phyloP scores from a whole-genome alignment of 1,140 invertebrate species.

The Hesperophylax magnus region DNA sequence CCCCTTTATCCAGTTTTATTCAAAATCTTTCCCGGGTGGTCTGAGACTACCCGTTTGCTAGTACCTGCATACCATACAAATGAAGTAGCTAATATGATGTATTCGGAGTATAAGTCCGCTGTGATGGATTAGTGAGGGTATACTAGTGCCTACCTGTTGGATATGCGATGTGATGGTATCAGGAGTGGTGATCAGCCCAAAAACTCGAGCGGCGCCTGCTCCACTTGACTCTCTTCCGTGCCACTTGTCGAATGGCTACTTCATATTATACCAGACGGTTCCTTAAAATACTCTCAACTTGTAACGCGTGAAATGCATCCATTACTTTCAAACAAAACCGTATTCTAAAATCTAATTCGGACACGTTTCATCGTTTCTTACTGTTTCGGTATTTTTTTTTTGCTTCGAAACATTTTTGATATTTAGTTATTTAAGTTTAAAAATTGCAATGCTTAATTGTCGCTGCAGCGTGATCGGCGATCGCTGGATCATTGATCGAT shows the following conservation, averaged over 20 bases:
- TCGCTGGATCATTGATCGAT: slow-evolving; percentile 49
- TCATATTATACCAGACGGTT: slow-evolving; percentile 38
- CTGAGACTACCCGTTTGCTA: not conserved
- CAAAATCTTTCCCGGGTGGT: slow-evolving; percentile 25
- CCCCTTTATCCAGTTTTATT: not conserved
- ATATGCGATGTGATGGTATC: slow-evolving; percentile 1
- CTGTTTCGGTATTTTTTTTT: too few relatives aligned
- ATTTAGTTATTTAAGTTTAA: not conserved
- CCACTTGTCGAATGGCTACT: slow-evolving; percentile 42
- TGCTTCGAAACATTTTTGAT: too few relatives aligned
- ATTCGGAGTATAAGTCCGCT: not conserved
- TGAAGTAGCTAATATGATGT: slow-evolving; percentile 23
- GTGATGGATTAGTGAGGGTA: not conserved
- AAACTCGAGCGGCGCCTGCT: slow-evolving; percentile 42
- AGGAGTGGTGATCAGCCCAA: slow-evolving; percentile 31
- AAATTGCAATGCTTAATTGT: slow-evolving; percentile 35
- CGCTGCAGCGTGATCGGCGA: slow-evolving; percentile 47
- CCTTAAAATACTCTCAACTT: slow-evolving; percentile 41
- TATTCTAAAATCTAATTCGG: too few relatives aligned
- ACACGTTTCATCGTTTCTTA: too few relatives aligned
- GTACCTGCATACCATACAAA: not conserved
- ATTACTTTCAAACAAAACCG: not conserved
- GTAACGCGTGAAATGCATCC: slow-evolving; percentile 16
- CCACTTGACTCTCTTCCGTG: slow-evolving; percentile 53
- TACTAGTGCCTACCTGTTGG: not conserved